Evolutionary conservation across 2,797 vertebrate species (phyloP), one percentile per base, ranked within the genome.

Genomic region (Sebastes nivosus): DNA sequence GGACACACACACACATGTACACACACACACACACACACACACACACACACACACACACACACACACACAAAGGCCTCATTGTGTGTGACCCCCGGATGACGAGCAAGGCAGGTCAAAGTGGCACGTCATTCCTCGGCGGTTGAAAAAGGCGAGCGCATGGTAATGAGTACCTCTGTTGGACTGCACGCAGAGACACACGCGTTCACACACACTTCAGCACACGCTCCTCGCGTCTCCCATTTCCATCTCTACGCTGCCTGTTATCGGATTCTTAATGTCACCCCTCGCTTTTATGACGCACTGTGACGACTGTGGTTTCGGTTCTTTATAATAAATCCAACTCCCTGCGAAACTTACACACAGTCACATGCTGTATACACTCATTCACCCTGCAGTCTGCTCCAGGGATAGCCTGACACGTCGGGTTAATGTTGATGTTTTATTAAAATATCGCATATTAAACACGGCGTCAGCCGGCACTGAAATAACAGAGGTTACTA

Each of bases 41-140:
- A 25, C 67, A 71, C 46, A 34, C 10, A 32, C 30, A 34, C 34
- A 36, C 36, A 38, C 36, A 27, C 27, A 27, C 27, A 27, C 27
- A 27, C 27, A 27, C 27, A 27, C 27, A 27, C 27, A 94, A 93
- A 90, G 79, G 68, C 83, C 69, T 89, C 81, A 92, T 95, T 95
- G 93, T 93, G 89, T 82, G 63, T 92, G 88, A 91, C 90, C 89
- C 76, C 54, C 5, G 16, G 70, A 89, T 88, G 91, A 94, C 82
- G 77, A 84, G 87, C 87, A 65, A 50, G 70, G 67, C 84, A 72
- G 88, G 93, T 95, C 94, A 94, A 84, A 88, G 78, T 20, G 61
- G 75, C 76, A 64, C 78, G 90, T 95, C 93, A 93, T 81, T 89
- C 76, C 75, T 72, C 30, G 67, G 90, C 90, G 1, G 90, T 60